These are phyloP conservation scores for Ibycter americanus DNA, from an alignment of 2,797 vertebrate species.

Conservation along the genomic window DNA sequence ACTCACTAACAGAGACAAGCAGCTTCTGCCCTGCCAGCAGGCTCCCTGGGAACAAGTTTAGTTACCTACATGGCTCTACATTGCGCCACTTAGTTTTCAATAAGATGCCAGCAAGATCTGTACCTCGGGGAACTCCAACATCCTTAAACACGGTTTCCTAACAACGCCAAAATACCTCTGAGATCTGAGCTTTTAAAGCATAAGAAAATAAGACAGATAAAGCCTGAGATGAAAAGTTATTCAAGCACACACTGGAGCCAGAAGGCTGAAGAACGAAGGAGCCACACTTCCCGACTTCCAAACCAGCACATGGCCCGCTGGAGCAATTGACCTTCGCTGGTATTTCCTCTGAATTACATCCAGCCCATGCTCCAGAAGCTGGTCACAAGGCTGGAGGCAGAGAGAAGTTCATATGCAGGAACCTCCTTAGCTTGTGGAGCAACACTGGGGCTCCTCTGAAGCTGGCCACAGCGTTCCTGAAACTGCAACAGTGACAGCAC, in stretches of 20 bases:
- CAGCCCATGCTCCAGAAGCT: neutral
- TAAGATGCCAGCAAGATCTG: neutral
- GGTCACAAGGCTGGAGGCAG: neutral
- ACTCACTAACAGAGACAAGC: neutral
- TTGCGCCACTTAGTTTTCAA: rapidly evolving
- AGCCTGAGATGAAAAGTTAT: neutral
- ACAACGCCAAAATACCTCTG: neutral
- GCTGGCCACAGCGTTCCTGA: neutral
- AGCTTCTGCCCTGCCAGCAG: neutral
- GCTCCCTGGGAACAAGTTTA: neutral
- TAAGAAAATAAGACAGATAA: neutral
- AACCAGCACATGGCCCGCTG: neutral
- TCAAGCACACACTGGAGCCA: neutral
- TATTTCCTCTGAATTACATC: neutral
- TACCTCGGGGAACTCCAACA: neutral
- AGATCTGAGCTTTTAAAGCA: neutral
- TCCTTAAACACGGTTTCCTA: neutral
- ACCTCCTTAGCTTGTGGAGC: neutral
- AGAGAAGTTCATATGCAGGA: neutral
- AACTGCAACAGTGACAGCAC: neutral
- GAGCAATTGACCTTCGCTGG: rapidly evolving
- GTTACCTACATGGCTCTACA: neutral
- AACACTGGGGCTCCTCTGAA: neutral
- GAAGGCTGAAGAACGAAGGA: neutral
- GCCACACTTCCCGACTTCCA: neutral